Conservation (phyloP, 1,140 invertebrate genomes). For the Yoshiicerus persimilis region DNA sequence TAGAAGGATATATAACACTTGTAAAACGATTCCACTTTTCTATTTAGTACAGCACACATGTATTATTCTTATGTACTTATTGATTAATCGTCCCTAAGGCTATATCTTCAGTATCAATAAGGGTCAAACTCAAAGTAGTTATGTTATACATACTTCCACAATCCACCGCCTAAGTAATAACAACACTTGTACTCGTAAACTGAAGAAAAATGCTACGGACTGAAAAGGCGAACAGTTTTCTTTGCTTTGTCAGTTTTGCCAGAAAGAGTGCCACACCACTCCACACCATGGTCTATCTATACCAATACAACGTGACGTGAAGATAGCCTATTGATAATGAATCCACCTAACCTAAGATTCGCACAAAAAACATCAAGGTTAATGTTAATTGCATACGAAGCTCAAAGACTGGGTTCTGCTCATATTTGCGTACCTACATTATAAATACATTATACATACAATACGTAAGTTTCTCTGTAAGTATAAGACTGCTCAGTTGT, state of each 20-base stretch:
- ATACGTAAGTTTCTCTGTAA: too few relatives aligned
- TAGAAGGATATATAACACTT: too few relatives aligned
- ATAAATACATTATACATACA: neutral
- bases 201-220: neutral
- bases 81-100: neutral
- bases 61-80: neutral
- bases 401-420: neutral
- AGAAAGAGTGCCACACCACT: neutral
- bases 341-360: neutral
- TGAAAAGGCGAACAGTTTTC: neutral
- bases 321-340: neutral
- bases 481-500: neutral
- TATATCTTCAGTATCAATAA: neutral
- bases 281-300: neutral
- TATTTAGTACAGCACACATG: too few relatives aligned
- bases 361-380: conserved; percentile 17
- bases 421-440: neutral
- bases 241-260: neutral
- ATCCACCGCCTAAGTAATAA: neutral
- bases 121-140: neutral
- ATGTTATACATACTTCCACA: neutral
- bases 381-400: neutral
- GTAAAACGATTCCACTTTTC: neutral
- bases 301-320: neutral
- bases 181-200: neutral